These are phyloP conservation scores for Poliocrania exsul DNA, from an alignment of 2,797 vertebrate species.

Conservation along the genomic window DNA sequence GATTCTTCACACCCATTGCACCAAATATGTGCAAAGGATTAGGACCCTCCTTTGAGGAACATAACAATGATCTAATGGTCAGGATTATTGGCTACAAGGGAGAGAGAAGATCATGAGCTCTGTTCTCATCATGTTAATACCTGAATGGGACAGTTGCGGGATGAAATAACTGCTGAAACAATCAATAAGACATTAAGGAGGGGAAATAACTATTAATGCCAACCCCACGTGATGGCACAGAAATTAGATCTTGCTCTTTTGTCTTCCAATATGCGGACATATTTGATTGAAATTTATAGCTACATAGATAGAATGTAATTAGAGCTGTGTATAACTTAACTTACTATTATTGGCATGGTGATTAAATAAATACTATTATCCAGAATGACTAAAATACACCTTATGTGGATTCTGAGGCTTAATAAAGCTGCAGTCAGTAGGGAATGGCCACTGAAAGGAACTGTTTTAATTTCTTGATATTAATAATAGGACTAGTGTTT, in stretches of 20 bases:
- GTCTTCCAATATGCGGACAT: neutral
- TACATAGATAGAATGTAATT: neutral
- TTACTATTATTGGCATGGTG: neutral
- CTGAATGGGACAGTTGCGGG: neutral
- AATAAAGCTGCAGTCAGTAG: neutral
- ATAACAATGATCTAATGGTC: neutral
- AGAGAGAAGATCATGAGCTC: neutral
- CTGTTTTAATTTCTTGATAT: neutral
- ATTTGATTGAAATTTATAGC: neutral
- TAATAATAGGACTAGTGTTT: neutral
- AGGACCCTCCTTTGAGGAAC: neutral
- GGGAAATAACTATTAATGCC: neutral
- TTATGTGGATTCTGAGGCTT: neutral
- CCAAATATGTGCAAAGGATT: neutral
- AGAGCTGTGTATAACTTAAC: neutral
- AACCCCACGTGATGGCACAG: neutral
- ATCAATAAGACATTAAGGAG: neutral
- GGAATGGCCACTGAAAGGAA: neutral
- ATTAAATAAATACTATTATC: neutral
- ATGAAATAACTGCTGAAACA: neutral
- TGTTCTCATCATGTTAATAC: neutral
- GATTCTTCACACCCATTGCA: neutral
- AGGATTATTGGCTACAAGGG: neutral
- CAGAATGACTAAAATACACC: neutral
- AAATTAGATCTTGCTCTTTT: neutral